These are phyloP conservation scores for Dasyurus viverrinus DNA, from an alignment of 2,113 vertebrate genomes.

Conservation along the genomic window DNA sequence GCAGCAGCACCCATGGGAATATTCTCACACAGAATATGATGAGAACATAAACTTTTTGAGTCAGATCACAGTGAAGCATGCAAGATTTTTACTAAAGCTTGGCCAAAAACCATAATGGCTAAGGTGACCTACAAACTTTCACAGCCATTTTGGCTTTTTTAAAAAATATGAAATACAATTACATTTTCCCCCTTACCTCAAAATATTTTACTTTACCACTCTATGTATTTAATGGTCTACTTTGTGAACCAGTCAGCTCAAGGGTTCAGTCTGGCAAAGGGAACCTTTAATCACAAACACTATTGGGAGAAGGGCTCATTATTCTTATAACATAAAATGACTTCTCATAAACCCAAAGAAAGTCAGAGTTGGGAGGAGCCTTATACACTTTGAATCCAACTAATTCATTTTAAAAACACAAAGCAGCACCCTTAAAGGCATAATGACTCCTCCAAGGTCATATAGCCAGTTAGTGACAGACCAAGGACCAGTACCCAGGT, in stretches of 20 bases:
- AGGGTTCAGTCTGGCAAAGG: neutral
- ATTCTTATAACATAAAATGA: neutral
- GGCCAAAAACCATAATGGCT: neutral
- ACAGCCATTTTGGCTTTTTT: neutral
- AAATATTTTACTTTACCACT: neutral
- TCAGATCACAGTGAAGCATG: neutral
- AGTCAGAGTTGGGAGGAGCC: neutral
- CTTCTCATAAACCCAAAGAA: neutral
- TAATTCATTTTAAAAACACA: neutral
- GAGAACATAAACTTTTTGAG: constrained; percentile 38
- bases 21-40: constrained; percentile 41
- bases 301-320: neutral
- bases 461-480: neutral
- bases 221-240: neutral
- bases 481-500: neutral
- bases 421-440: neutral
- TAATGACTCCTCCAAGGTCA: neutral
- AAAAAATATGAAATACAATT: neutral
- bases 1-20: neutral
- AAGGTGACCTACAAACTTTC: neutral
- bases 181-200: neutral
- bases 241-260: neutral
- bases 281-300: neutral
- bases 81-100: neutral
- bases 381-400: neutral